Base-by-base conservation (phyloP, 2,888 invertebrate genomes). In the Ichneumoninae sp. region DNA sequence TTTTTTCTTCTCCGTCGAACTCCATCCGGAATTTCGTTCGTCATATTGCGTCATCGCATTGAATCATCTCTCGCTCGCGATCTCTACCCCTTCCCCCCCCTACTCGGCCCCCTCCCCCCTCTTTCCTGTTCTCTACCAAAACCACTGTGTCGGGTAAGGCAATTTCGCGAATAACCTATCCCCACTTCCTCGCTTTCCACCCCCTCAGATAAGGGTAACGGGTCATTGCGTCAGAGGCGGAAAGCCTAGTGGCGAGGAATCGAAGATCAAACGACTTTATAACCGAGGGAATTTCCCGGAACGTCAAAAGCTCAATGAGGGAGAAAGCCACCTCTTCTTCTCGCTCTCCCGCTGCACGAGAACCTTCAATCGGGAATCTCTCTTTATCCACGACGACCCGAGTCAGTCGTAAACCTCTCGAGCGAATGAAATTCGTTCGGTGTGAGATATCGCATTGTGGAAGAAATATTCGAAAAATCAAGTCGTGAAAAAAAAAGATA, bases 211-310 rank as follows among this genome's bases (percentile, higher is more conserved):
- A 36, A 70, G 75, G 74, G 60, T 75, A 66, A 78, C 76, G 83
- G 83, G 80, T 87, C 87, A 83, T 84, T 86, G 84, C 85, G 85
- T 85, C 83, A 83, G 81, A 83, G 30, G 75, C 60, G 85, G 52
- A 77, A 73, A 81, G 69, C 69, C 75, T 52, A 63, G 76, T 52
- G 65, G 70, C 69, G 70, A 75, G 68, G 83, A 82, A 83, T 83
- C 80, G 74, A 83, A 83, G 80, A 85, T 81, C 81, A 85, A 83
- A 83, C 73, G 81, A 69, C n/a, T 36, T 26, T 60, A 76, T 79
- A 44, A 33, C 65, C 66, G 8, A 13, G 36, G 36, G 40, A 66
- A 63, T 33, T 63, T 33, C 30, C 63, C 0, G 6, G n/a, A 63
- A 60, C 69, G 60, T 74, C 33, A 22, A 16, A 30, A 44, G 26